A percentile compares a stretch with the other conserved stretches of the same genome.
phyloP scores from a whole-genome alignment of 2,113 vertebrate genomes.

The Hippocampus mohnikei region DNA sequence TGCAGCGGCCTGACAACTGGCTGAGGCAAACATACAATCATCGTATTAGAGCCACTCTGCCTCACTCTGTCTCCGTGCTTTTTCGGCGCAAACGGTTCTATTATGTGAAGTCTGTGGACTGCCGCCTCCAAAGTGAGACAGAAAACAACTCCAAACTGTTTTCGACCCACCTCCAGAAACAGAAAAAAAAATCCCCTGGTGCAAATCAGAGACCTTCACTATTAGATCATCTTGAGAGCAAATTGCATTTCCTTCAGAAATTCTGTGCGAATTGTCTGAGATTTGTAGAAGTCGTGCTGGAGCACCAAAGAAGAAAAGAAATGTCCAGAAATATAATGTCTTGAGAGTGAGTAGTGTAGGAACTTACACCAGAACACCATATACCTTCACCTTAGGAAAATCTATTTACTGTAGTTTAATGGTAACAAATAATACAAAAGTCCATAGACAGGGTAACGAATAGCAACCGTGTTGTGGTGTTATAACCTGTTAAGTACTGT shows the following conservation, averaged over 20 bases:
- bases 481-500: no score
- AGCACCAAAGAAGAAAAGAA: not conserved
- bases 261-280: not conserved
- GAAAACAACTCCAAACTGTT: slow-evolving; percentile 49
- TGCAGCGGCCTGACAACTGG: slow-evolving; percentile 90
- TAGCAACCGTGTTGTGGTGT: no score
- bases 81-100: slow-evolving; percentile 32
- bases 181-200: not conserved
- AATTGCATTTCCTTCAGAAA: slow-evolving; percentile 3
- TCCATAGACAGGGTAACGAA: no score
- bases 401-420: no score
- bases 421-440: no score
- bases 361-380: not conserved
- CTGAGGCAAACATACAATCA: slow-evolving; percentile 94
- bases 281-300: not conserved
- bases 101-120: slow-evolving; percentile 53
- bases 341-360: not conserved
- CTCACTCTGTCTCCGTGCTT: slow-evolving; percentile 26
- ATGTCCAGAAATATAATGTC: not conserved
- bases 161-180: not conserved
- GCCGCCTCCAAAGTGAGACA: slow-evolving; percentile 31
- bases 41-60: slow-evolving; percentile 83
- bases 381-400: no score
- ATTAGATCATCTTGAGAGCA: not conserved
- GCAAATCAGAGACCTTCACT: slow-evolving; percentile 1